A percentile compares a stretch with the other conserved stretches of the same genome.
Conservation (phyloP, 2,797 vertebrate genomes). For the Microctenopoma steveboyesi region DNA sequence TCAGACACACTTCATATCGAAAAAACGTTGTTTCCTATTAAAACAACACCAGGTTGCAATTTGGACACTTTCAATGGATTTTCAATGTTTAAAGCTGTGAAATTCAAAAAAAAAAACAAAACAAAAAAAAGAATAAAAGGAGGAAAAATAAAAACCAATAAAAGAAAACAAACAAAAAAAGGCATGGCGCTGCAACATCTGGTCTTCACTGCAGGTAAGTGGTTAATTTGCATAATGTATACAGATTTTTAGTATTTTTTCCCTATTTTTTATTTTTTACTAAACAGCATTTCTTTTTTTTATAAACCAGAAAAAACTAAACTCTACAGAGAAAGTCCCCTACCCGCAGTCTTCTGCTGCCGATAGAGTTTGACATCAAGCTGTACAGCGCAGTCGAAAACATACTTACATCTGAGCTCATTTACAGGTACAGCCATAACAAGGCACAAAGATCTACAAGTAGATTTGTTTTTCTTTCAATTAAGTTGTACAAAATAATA, state of each 20-base stretch:
- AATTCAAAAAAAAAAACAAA: slow-evolving; percentile 68
- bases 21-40: slow-evolving; percentile 86
- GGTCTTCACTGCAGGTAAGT: slow-evolving; percentile 89
- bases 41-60: slow-evolving; percentile 91
- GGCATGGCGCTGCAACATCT: slow-evolving; percentile 89
- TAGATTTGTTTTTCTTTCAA: slow-evolving; percentile 90
- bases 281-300: slow-evolving; percentile 91
- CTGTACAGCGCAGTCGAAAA: slow-evolving; percentile 96
- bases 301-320: slow-evolving; percentile 93
- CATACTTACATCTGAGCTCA: slow-evolving; percentile 93
- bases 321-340: slow-evolving; percentile 91
- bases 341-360: slow-evolving; percentile 87
- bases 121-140: slow-evolving; percentile 75
- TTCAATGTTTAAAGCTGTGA: slow-evolving; percentile 90
- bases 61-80: slow-evolving; percentile 90
- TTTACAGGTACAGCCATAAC: slow-evolving; percentile 93
- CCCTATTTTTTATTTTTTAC: slow-evolving; percentile 84
- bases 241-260: slow-evolving; percentile 85
- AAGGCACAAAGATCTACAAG: slow-evolving; percentile 94
- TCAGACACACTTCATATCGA: slow-evolving; percentile 83
- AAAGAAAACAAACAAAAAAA: slow-evolving; percentile 76
- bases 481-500: slow-evolving; percentile 99
- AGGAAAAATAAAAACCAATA: slow-evolving; percentile 68
- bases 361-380: slow-evolving; percentile 92
- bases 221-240: slow-evolving; percentile 96